These are phyloP conservation scores for Odocoileus virginianus DNA, from an alignment of 2,113 vertebrate genomes.

Conservation along the genomic window DNA sequence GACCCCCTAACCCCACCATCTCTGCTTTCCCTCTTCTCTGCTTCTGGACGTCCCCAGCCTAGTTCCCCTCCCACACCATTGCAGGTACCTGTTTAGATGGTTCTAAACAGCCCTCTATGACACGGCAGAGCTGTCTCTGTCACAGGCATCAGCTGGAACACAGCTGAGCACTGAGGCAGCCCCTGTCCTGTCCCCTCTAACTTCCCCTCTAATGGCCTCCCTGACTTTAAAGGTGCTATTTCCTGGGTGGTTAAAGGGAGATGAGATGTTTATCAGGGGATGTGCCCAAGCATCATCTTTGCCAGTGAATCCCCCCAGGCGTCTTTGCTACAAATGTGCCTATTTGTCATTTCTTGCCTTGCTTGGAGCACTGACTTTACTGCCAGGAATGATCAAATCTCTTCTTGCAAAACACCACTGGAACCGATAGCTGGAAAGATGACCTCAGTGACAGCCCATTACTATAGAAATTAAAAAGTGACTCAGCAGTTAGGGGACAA, in stretches of 20 bases:
- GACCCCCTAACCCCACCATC: not conserved
- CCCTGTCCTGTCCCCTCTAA: not conserved
- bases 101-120: not conserved
- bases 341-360: constrained; percentile 24
- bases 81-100: not conserved
- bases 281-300: not conserved
- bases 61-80: not conserved
- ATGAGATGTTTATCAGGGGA: constrained; percentile 18
- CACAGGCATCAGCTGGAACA: not conserved
- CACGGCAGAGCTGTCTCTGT: not conserved
- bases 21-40: not conserved
- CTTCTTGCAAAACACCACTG: not conserved
- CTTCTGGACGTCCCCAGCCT: not conserved
- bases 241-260: constrained; percentile 1
- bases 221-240: constrained; percentile 43
- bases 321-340: constrained; percentile 31
- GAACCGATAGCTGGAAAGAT: constrained; percentile 6
- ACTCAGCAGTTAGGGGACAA: not conserved
- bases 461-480: not conserved
- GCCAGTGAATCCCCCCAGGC: not conserved
- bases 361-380: not conserved
- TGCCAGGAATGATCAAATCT: constrained; percentile 49
- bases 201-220: not conserved
- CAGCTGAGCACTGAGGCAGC: not conserved
- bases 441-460: constrained; percentile 15